phyloP scores from a whole-genome alignment of 2,113 vertebrate species.

The Hippocampus guttulatus region DNA sequence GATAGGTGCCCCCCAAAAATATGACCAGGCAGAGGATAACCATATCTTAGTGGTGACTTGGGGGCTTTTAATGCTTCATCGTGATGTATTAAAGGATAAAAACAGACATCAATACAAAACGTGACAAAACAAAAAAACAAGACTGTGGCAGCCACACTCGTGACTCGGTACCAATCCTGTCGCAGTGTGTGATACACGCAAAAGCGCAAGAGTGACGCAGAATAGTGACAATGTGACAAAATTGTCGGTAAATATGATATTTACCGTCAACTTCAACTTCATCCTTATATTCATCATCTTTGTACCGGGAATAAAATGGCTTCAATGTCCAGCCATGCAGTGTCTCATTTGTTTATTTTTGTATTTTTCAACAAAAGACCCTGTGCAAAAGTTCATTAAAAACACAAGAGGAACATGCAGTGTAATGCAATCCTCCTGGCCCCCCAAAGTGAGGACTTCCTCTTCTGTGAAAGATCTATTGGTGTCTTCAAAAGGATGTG shows the following conservation, averaged over 20 bases:
- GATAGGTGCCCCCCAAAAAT: neutral
- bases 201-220: neutral
- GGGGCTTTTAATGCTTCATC: neutral
- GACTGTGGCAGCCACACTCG: neutral
- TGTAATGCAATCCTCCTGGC: neutral
- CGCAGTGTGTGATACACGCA: neutral
- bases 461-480: constrained; percentile 32
- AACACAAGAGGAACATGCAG: constrained; percentile 20
- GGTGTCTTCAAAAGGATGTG: constrained; percentile 55
- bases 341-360: neutral
- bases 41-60: neutral
- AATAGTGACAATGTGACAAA: neutral
- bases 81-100: neutral
- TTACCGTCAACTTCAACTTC: constrained; percentile 10
- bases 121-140: neutral
- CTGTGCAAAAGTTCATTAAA: constrained; percentile 6
- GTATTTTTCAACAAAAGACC: constrained; percentile 5
- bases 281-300: neutral
- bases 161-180: too few relatives aligned
- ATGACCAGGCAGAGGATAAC: neutral
- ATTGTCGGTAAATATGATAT: neutral
- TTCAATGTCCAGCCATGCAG: neutral
- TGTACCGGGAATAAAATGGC: neutral
- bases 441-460: constrained; percentile 38
- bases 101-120: neutral